Percentiles rank a stretch among this genome's conserved stretches.
Conservation (phyloP, 1,140 invertebrate genomes). For the Dolichoris vasculosae region DNA sequence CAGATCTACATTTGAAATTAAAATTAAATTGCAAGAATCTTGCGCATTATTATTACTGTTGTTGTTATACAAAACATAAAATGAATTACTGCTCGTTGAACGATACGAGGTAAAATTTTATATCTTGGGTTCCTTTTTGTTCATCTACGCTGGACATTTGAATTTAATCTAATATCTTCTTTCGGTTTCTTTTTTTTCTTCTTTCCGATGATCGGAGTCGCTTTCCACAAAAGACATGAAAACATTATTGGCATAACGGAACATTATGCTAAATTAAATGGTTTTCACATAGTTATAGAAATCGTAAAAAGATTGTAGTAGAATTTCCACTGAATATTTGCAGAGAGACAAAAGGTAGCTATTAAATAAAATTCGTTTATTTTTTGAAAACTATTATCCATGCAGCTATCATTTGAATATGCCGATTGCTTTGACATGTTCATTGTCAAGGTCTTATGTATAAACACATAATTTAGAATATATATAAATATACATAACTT, state of each 20-base stretch:
- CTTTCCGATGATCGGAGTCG: background rate
- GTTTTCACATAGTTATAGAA: background rate
- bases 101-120: background rate
- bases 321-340: background rate
- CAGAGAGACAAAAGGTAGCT: constrained; percentile 8
- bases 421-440: no score
- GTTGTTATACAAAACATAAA: constrained; percentile 9
- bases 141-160: no score
- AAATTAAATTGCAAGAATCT: constrained; percentile 26
- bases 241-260: constrained; percentile 10
- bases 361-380: background rate
- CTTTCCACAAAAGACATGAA: background rate
- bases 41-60: constrained; percentile 8
- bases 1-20: constrained; percentile 17
- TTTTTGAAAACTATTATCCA: no score
- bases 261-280: constrained; percentile 8
- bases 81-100: background rate
- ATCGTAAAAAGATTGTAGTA: background rate
- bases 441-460: no score
- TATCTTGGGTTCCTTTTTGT: background rate
- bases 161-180: no score
- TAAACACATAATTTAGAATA: no score
- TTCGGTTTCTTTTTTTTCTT: background rate
- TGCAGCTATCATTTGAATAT: no score
- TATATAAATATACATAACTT: no score